phyloP scores from a whole-genome alignment of 2,888 invertebrate species.

The Thereva nobilitata region DNA sequence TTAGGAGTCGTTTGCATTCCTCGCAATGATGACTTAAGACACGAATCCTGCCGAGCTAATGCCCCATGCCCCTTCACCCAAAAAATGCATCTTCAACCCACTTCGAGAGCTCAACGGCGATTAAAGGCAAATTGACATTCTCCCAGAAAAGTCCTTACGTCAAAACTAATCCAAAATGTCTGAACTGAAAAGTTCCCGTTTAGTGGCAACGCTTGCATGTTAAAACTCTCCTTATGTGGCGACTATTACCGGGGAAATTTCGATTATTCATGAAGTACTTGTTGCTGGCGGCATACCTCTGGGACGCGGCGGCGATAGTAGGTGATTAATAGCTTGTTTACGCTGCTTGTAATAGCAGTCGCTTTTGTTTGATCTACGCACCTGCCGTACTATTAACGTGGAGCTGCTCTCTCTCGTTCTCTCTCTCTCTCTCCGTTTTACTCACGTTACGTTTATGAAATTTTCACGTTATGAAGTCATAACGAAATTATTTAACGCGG shows the following conservation, averaged over 20 bases:
- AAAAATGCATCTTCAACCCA: neutral
- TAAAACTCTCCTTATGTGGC: slow-evolving; percentile 19
- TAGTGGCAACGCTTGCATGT: slow-evolving; percentile 20
- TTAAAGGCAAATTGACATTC: neutral
- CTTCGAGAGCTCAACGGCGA: no score
- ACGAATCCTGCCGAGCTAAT: slow-evolving; percentile 26
- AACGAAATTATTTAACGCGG: no score
- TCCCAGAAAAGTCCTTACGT: neutral
- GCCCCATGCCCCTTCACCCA: neutral
- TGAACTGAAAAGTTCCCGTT: slow-evolving; percentile 1
- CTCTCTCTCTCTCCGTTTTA: neutral
- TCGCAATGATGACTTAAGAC: slow-evolving; percentile 28
- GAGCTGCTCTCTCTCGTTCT: neutral
- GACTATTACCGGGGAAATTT: slow-evolving; percentile 17
- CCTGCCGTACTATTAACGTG: slow-evolving; percentile 20
- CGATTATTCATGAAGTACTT: slow-evolving; percentile 30
- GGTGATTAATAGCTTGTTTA: slow-evolving; percentile 33
- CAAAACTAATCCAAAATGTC: neutral
- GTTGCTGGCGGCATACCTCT: slow-evolving; percentile 19
- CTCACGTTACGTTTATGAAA: slow-evolving; percentile 4
- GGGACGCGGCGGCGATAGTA: neutral
- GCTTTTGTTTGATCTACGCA: slow-evolving; percentile 27
- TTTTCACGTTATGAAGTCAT: neutral
- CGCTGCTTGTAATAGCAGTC: slow-evolving; percentile 13
- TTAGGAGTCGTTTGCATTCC: slow-evolving; percentile 25